Conservation (phyloP, 2,797 vertebrate species). For the Artibeus lituratus region DNA sequence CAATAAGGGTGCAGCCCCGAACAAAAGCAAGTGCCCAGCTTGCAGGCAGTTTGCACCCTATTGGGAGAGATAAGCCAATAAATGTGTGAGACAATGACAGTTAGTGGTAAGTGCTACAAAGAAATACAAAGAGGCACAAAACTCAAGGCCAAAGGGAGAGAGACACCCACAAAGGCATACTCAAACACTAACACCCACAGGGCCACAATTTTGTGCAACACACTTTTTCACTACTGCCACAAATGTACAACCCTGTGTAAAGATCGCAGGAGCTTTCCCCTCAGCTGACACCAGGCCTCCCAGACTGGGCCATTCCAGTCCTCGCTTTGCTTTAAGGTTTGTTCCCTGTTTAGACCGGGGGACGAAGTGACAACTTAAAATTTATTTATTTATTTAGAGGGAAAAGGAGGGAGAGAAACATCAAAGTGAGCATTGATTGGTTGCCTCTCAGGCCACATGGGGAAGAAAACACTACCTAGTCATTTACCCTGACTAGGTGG, state of each 20-base stretch:
- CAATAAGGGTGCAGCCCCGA: background rate
- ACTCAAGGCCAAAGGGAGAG: background rate
- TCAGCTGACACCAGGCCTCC: background rate
- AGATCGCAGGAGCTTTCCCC: background rate
- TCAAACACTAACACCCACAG: background rate
- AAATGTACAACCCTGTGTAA: background rate
- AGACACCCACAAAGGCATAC: background rate
- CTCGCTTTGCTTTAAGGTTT: background rate
- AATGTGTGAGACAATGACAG: background rate
- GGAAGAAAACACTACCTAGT: background rate
- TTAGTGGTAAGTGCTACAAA: background rate
- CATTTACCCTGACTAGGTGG: background rate
- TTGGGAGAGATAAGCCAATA: background rate
- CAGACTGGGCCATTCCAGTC: no score
- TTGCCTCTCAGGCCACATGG: background rate
- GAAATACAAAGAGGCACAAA: background rate
- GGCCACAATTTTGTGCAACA: background rate
- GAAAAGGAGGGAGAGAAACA: background rate
- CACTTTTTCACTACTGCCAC: background rate
- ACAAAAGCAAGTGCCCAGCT: background rate
- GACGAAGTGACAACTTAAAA: background rate
- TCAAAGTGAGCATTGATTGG: background rate
- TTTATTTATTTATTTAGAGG: background rate
- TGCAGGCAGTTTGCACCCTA: background rate
- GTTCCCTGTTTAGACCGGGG: background rate